Conservation (phyloP, 2,113 vertebrate genomes). For the Gambusia affinis region DNA sequence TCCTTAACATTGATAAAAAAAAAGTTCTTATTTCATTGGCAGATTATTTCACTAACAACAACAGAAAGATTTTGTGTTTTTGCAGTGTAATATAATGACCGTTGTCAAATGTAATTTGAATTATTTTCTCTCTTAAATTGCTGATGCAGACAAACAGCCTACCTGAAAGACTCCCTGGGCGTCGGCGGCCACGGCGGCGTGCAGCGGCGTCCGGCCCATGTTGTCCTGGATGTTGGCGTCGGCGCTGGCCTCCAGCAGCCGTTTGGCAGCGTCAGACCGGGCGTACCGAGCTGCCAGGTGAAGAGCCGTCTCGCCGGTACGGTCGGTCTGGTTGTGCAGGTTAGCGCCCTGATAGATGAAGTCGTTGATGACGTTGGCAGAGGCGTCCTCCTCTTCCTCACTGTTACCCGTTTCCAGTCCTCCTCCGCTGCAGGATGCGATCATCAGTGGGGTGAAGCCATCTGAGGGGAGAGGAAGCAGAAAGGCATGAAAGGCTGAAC, state of each 20-base stretch:
- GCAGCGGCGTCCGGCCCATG: constrained; percentile 95
- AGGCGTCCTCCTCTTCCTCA: constrained; percentile 93
- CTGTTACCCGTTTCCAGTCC: constrained; percentile 95
- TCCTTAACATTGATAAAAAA: too few species aligned
- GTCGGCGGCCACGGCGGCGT: constrained; percentile 92
- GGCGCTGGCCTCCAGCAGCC: constrained; percentile 94
- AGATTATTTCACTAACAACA: too few species aligned
- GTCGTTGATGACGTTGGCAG: constrained; percentile 92
- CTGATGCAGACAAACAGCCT: not conserved
- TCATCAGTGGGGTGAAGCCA: constrained; percentile 97
- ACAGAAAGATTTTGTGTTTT: too few species aligned
- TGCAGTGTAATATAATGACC: too few species aligned
- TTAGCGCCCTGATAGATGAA: constrained; percentile 98
- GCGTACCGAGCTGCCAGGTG: constrained; percentile 97
- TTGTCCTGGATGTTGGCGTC: constrained; percentile 98
- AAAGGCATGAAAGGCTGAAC: not conserved
- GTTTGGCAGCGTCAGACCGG: constrained; percentile 94
- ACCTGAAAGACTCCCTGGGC: constrained; percentile 99
- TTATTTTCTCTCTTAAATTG: too few species aligned
- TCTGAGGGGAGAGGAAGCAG: constrained; percentile 76
- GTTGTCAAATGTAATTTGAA: too few species aligned
- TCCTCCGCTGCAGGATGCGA: constrained; percentile 96
- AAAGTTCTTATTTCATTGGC: too few species aligned
- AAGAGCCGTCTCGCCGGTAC: constrained; percentile 93
- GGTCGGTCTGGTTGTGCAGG: constrained; percentile 97